phyloP scores from a whole-genome alignment of 1,140 invertebrate species.

The Palaemon carinicauda region DNA sequence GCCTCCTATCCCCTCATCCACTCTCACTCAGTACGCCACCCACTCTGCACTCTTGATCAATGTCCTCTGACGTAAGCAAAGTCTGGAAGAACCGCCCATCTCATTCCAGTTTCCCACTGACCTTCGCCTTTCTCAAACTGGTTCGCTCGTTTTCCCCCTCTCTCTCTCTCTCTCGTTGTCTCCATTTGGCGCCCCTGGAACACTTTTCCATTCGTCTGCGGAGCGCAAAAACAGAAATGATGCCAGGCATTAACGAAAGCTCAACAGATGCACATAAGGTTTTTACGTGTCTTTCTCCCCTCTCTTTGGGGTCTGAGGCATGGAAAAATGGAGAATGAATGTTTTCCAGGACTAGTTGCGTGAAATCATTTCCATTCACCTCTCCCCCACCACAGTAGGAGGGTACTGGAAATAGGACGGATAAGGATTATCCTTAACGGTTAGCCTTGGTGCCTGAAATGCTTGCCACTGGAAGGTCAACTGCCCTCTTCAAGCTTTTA shows the following conservation, averaged over 20 bases:
- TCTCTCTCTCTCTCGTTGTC: background rate
- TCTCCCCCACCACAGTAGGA: background rate
- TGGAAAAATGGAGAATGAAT: background rate
- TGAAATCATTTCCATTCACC: background rate
- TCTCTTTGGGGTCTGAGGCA: background rate
- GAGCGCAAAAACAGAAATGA: too few species aligned
- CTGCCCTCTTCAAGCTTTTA: background rate
- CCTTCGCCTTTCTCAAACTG: background rate
- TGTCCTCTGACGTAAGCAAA: slow-evolving; percentile 32
- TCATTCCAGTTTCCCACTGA: background rate
- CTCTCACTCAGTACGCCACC: background rate
- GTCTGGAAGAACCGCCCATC: slow-evolving; percentile 7
- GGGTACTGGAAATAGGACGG: too few species aligned
- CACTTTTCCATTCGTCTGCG: too few species aligned
- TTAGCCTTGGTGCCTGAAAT: too few species aligned
- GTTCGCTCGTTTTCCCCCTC: background rate
- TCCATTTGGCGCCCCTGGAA: too few species aligned
- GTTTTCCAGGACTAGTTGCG: background rate
- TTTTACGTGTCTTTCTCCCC: background rate
- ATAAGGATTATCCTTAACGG: too few species aligned
- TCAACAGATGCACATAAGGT: too few species aligned
- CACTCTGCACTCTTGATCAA: slow-evolving; percentile 26
- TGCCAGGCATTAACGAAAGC: too few species aligned
- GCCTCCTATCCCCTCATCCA: background rate
- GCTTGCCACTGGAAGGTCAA: too few species aligned